Percentiles rank a stretch among this genome's conserved stretches.
Evolutionary conservation across 1,140 invertebrate species (phyloP).

Genomic region (Magallana ariakensis): DNA sequence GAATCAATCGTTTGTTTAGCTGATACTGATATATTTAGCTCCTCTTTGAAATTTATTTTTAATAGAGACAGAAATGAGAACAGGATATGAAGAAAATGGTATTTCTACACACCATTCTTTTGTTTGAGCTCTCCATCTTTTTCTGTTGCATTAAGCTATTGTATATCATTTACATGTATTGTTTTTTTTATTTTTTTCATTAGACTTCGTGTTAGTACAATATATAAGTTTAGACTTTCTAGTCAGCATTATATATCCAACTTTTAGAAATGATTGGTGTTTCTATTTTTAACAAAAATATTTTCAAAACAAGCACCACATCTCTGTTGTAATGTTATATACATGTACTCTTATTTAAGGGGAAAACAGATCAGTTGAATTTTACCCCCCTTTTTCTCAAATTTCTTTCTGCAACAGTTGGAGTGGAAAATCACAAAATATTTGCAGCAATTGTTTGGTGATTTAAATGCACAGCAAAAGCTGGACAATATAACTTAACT

Average conservation of each 20-base stretch:
- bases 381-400: too few species aligned
- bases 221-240: neutral
- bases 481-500: too few species aligned
- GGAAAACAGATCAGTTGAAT: too few species aligned
- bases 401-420: too few species aligned
- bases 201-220: too few species aligned
- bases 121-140: neutral
- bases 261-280: too few species aligned
- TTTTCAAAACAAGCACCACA: too few species aligned
- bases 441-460: neutral
- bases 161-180: neutral
- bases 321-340: too few species aligned
- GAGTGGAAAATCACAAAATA: too few species aligned
- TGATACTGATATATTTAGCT: neutral
- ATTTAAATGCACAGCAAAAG: too few species aligned
- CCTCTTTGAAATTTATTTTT: conserved; percentile 2
- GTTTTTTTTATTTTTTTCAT: neutral
- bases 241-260: neutral
- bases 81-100: conserved; percentile 41
- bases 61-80: conserved; percentile 48
- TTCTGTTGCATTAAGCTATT: conserved; percentile 20
- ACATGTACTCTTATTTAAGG: too few species aligned
- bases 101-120: conserved; percentile 23
- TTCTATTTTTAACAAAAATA: too few species aligned
- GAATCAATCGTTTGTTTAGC: neutral